Evolutionary conservation across 2,797 vertebrate species (phyloP).

Genomic region (Neoniphon sammara): DNA sequence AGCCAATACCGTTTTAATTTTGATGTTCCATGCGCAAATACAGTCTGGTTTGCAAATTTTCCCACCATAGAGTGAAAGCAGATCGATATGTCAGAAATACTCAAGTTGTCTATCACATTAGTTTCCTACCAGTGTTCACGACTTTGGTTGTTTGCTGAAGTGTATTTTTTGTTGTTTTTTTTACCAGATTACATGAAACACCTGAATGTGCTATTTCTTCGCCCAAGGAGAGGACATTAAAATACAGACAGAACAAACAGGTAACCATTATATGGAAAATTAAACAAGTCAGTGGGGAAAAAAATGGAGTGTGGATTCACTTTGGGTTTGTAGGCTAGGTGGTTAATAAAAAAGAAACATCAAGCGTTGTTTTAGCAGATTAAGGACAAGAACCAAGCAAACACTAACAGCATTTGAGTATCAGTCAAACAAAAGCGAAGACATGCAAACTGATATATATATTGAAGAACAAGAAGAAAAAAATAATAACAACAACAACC

Average conservation of each 20-base stretch:
- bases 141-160: not conserved
- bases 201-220: slow-evolving; percentile 35
- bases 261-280: slow-evolving; percentile 44
- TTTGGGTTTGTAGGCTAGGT: slow-evolving; percentile 58
- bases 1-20: not conserved
- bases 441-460: slow-evolving; percentile 84
- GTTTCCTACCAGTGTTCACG: not conserved
- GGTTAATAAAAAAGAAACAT: slow-evolving; percentile 72
- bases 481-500: slow-evolving; percentile 22
- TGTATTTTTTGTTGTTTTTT: not conserved
- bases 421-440: slow-evolving; percentile 82
- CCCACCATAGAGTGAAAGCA: slow-evolving; percentile 5
- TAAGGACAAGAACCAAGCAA: slow-evolving; percentile 81
- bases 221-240: slow-evolving; percentile 42
- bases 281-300: not conserved
- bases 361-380: slow-evolving; percentile 66
- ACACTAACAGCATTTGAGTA: slow-evolving; percentile 83
- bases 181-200: slow-evolving; percentile 9
- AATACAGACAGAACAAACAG: slow-evolving; percentile 35
- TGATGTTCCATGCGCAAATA: slow-evolving; percentile 7
- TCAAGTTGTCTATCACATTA: not conserved
- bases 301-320: slow-evolving; percentile 55
- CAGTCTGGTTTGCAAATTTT: slow-evolving; percentile 5
- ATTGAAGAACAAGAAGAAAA: slow-evolving; percentile 73
- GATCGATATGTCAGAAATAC: not conserved